phyloP scores from a whole-genome alignment of 2,797 vertebrate species.

The Liparis tanakae region DNA sequence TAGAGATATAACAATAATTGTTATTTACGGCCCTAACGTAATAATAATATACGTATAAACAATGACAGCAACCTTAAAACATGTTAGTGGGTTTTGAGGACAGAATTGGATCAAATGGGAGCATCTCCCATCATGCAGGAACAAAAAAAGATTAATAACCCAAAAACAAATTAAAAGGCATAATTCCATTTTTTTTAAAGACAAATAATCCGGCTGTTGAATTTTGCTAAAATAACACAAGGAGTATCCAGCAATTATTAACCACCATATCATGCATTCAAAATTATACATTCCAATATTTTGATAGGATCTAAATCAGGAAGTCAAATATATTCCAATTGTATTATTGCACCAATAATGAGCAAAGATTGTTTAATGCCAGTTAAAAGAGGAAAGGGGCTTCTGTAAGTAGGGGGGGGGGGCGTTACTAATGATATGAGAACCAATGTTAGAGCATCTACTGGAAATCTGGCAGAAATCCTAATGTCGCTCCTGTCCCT shows the following conservation, averaged over 20 bases:
- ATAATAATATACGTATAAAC: neutral
- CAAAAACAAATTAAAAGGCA: constrained; percentile 63
- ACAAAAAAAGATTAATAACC: constrained; percentile 46
- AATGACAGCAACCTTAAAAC: neutral
- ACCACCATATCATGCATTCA: constrained; percentile 69
- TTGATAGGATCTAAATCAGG: constrained; percentile 81
- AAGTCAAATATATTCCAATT: constrained; percentile 82
- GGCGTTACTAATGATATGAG: constrained; percentile 93
- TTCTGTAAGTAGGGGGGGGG: constrained; percentile 40
- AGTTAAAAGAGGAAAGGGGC: constrained; percentile 71
- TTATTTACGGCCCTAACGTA: neutral
- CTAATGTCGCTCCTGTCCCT: constrained; percentile 97
- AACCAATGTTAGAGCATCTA: constrained; percentile 90
- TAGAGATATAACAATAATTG: neutral
- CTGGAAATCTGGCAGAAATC: constrained; percentile 98
- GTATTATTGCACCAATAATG: constrained; percentile 82
- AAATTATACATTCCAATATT: constrained; percentile 78
- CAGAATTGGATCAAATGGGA: constrained; percentile 31
- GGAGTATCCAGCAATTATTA: constrained; percentile 69
- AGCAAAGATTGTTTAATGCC: constrained; percentile 79
- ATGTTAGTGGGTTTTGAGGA: constrained; percentile 16
- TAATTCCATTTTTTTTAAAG: constrained; percentile 50
- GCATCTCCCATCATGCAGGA: constrained; percentile 12
- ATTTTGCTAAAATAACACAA: constrained; percentile 66
- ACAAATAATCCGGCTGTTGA: constrained; percentile 63